Base-by-base conservation (phyloP, 2,888 invertebrate species). In the Pollenia griseotomentosa region DNA sequence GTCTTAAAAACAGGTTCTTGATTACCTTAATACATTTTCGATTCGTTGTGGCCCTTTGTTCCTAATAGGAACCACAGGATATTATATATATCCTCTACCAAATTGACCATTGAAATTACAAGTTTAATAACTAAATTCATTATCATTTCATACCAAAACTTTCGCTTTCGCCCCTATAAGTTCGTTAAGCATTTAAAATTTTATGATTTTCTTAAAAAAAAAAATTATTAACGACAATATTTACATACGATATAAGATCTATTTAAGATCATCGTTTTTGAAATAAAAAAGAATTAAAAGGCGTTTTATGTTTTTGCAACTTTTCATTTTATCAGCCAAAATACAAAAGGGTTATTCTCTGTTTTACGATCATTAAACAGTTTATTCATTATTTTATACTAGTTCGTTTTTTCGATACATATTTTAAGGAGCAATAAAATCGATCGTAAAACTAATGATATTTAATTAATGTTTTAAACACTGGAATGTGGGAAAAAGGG, bases 391-490 rank as follows among this genome's bases (percentile, higher is more conserved):
- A 55, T 19, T 19, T 59, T 57, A 65, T 51, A 55, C 48, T 63
- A 11, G 2, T 14, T 51, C 9, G 9, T 66, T 80, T 74, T 84
- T 68, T 80, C 33, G 79, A 85, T 55, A 74, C 51, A 59, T 66
- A 73, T 73, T 84, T 84, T 53, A 68, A 79, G 68, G 42, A 2
- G 0, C 63, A 33, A 74, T 79, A 79, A 83, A 86, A 79, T 74
- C 63, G 63, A 33, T 86, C 79, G 63, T 75, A 65, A 86, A 86
- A 83, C 55, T 79, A 83, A 83, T 85, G 77, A 73, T 55, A n/a
- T 23, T 23, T 59, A 65, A 77, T 78, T 61, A 55, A 79, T 68
- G 10, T 14, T 70, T 46, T 40, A 19, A 19, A 10, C 46, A 42
- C 40, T 33, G 9, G 53, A 40, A 40, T 68, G 51, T 12, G 66